These are phyloP conservation scores for Brachionus sp. DNA, from an alignment of 1,140 invertebrate species.

Conservation along the genomic window DNA sequence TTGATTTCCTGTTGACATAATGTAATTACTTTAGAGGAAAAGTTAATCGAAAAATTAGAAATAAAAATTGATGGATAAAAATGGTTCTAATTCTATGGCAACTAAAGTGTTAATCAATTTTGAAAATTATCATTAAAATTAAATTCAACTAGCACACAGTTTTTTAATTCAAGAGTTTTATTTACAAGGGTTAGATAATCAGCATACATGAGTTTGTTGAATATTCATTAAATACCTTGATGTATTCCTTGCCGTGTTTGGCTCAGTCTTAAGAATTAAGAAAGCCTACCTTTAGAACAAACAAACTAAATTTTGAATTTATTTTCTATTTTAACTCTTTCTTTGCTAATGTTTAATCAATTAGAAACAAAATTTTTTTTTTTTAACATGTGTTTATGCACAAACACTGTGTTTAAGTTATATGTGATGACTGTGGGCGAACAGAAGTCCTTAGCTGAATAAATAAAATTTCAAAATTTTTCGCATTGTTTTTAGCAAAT, in stretches of 20 bases:
- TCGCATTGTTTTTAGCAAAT: neutral
- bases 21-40: constrained; percentile 9
- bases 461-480: neutral
- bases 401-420: neutral
- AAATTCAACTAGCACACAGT: neutral
- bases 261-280: neutral
- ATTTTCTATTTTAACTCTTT: neutral
- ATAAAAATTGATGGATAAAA: neutral
- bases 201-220: neutral
- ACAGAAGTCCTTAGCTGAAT: neutral
- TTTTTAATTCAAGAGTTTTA: neutral
- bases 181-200: neutral
- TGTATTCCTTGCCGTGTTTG: neutral
- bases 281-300: neutral
- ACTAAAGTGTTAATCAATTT: neutral
- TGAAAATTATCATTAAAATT: neutral
- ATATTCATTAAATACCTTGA: neutral
- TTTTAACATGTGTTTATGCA: neutral
- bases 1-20: neutral
- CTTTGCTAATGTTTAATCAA: neutral
- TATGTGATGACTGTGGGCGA: neutral
- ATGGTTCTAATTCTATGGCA: neutral
- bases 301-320: neutral
- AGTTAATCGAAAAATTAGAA: neutral
- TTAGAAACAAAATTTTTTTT: neutral